Percentiles rank a stretch among this genome's conserved stretches.
These are phyloP conservation scores for Tricholauxania praeusta DNA, from an alignment of 2,888 invertebrate species.

Conservation along the genomic window DNA sequence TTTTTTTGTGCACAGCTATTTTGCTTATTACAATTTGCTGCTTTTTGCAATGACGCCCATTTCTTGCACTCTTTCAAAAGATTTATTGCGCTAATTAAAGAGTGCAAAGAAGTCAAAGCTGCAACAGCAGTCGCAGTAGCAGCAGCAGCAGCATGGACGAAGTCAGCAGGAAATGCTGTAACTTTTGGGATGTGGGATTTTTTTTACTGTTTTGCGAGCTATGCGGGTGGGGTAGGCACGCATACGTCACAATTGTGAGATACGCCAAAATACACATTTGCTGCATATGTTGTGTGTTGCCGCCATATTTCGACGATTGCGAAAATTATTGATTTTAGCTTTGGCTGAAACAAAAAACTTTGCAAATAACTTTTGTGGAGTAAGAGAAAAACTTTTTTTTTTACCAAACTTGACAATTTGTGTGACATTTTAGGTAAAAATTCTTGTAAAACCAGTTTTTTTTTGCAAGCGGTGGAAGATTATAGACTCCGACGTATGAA, in stretches of 20 bases:
- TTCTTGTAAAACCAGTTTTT: no score
- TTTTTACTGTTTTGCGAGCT: no score
- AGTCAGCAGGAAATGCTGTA: slow-evolving; percentile 18
- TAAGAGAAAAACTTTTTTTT: no score
- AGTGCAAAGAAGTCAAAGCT: slow-evolving; percentile 43
- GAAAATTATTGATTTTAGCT: slow-evolving; percentile 26
- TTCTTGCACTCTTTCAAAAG: slow-evolving; percentile 57
- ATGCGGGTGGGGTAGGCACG: background rate
- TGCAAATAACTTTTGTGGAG: background rate
- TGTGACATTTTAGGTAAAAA: no score
- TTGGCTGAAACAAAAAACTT: background rate
- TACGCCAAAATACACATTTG: background rate
- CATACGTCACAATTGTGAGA: no score
- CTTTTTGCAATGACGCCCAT: slow-evolving; percentile 42
- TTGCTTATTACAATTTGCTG: slow-evolving; percentile 34
- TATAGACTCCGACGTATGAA: no score
- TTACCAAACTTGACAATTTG: no score
- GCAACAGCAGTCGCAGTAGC: slow-evolving; percentile 1
- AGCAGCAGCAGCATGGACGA: background rate
- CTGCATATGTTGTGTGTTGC: slow-evolving; percentile 29
- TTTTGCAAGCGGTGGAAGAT: no score
- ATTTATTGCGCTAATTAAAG: slow-evolving; percentile 66
- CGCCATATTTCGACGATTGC: slow-evolving; percentile 12
- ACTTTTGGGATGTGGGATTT: background rate
- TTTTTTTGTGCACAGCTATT: slow-evolving; percentile 34